phyloP scores from a whole-genome alignment of 2,113 vertebrate genomes.

The Percopsis transmontana region DNA sequence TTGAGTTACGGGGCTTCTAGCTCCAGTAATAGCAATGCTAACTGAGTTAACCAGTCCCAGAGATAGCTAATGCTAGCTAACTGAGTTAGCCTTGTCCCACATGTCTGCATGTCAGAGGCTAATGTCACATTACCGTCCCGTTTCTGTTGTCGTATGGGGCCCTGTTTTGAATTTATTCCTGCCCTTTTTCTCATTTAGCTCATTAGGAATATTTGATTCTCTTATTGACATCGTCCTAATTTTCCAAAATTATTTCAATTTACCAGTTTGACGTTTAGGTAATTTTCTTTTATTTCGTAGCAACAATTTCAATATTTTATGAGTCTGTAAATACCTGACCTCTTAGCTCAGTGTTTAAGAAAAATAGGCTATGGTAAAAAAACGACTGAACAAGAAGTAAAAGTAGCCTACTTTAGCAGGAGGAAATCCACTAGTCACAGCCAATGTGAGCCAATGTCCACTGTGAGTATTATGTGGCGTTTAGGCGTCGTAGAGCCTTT shows the following conservation, averaged over 20 bases:
- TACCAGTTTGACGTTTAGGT: too few species aligned
- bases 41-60: slow-evolving; percentile 69
- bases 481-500: too few species aligned
- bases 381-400: too few species aligned
- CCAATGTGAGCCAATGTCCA: too few species aligned
- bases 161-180: slow-evolving; percentile 38
- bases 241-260: slow-evolving; percentile 2
- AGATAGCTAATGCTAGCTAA: slow-evolving; percentile 71
- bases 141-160: slow-evolving; percentile 16
- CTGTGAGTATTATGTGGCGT: too few species aligned
- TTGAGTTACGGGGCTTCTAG: slow-evolving; percentile 72
- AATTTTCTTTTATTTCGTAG: too few species aligned
- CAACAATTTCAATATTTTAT: too few species aligned
- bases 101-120: slow-evolving; percentile 59
- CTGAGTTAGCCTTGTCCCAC: slow-evolving; percentile 59
- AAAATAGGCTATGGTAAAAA: too few species aligned
- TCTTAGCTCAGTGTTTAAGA: too few species aligned
- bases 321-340: too few species aligned
- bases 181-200: slow-evolving; percentile 23
- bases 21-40: slow-evolving; percentile 72
- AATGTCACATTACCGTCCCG: slow-evolving; percentile 57
- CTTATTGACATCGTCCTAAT: neutral
- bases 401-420: too few species aligned
- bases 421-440: too few species aligned
- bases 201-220: slow-evolving; percentile 8